phyloP scores from a whole-genome alignment of 2,888 invertebrate genomes.

The Myathropa florea region DNA sequence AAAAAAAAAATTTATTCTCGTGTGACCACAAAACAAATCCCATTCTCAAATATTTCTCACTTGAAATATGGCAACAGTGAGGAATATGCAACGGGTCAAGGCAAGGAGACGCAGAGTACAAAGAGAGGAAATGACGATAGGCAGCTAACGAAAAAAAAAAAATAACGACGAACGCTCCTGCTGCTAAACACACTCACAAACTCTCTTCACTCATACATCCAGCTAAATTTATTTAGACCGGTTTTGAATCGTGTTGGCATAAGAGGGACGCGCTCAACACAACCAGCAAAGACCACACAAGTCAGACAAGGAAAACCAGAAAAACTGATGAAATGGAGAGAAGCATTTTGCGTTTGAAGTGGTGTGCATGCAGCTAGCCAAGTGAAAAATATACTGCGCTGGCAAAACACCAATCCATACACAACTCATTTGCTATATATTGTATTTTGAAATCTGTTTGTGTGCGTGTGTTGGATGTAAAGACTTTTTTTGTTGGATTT shows the following conservation, averaged over 20 bases:
- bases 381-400: slow-evolving; percentile 66
- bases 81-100: not conserved
- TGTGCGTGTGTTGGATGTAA: not conserved
- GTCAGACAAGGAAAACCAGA: slow-evolving; percentile 50
- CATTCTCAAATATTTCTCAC: not conserved
- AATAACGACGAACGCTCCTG: slow-evolving; percentile 24
- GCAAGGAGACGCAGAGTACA: not conserved
- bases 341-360: slow-evolving; percentile 3
- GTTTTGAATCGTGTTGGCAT: slow-evolving; percentile 61
- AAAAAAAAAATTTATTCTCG: not conserved
- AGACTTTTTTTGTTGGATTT: slow-evolving; percentile 36
- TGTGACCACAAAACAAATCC: not conserved
- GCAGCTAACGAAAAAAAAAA: slow-evolving; percentile 9
- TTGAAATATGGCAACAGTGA: slow-evolving; percentile 1
- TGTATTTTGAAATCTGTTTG: too few relatives aligned
- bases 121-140: not conserved
- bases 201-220: slow-evolving; percentile 45
- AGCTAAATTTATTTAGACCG: slow-evolving; percentile 49
- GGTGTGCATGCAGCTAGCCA: slow-evolving; percentile 38
- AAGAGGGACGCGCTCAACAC: slow-evolving; percentile 67
- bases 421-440: slow-evolving; percentile 28
- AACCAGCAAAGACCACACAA: slow-evolving; percentile 43
- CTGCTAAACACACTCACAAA: slow-evolving; percentile 21
- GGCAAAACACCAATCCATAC: slow-evolving; percentile 45
- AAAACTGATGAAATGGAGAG: slow-evolving; percentile 43